Evolutionary conservation across 2,797 vertebrate species (phyloP), one percentile per base, ranked within the genome.

Genomic region (Cyprinodon diabolis): DNA sequence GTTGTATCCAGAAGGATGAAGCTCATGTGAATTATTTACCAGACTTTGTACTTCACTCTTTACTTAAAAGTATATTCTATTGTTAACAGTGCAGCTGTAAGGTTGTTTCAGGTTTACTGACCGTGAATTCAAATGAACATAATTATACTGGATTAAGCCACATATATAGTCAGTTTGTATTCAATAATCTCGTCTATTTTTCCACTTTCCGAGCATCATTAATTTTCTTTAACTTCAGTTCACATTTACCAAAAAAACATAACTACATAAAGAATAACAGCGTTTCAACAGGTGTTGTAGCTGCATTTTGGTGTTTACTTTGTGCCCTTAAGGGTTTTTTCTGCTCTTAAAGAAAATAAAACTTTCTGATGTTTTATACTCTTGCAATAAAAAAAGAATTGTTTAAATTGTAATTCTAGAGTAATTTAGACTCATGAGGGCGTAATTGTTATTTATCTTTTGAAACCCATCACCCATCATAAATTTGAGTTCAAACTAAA

Each of bases 1-100:
- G 72, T 77, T 69, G 6, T 66, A 69, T 77, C 74, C 71, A 87
- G 78, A 72, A 84, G 80, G 52, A 70, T 21, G 37, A 71, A 40
- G 77, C 72, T 5, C 66, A 45, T 80, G 65, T 82, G 48, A 76
- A 58, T 60, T 55, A 0, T 54, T 80, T 76, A 67, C 3, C 77
- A 25, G 3, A 67, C 66, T 74, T 21, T 68, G 21, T 68, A 67
- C 25, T 37, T 63, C 12, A 63, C 40, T 19, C 60, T n/a, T 63
- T 43, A n/a, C 19, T 17, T 63, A 63, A 63, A 63, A 25, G 40
- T 43, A 45, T 45, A n/a, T 63, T 13, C 43, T 45, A 1, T 45
- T 69, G n/a, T 7, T 51, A 23, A 49, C 21, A 25, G 66, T 17
- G 45, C 14, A 30, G 14, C 4, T 19, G 13, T 66, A 47, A 8